These are phyloP conservation scores for Akabosia matsudoensis DNA, from an alignment of 1,140 invertebrate genomes.

Conservation along the genomic window DNA sequence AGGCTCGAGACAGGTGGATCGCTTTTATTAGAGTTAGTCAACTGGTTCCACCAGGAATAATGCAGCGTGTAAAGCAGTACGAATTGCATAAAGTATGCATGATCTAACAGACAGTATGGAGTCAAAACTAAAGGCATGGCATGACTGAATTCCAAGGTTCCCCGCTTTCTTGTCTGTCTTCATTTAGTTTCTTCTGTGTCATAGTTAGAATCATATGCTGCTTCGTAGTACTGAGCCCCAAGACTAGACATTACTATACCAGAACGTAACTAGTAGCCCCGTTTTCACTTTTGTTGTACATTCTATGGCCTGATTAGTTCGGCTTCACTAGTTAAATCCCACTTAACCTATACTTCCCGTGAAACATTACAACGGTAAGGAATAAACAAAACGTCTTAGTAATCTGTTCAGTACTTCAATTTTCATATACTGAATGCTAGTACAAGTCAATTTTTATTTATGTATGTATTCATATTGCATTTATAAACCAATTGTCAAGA, in stretches of 20 bases:
- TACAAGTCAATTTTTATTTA: too few species aligned
- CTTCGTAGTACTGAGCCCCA: not conserved
- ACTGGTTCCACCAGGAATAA: not conserved
- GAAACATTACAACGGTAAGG: too few species aligned
- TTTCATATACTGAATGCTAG: too few species aligned
- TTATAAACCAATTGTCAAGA: too few species aligned
- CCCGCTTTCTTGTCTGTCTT: not conserved
- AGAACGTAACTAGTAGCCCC: too few species aligned
- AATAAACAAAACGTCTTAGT: too few species aligned
- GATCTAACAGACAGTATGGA: not conserved
- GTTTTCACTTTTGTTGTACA: too few species aligned
- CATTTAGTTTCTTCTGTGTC: not conserved
- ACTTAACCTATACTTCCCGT: too few species aligned
- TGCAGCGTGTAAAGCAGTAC: not conserved
- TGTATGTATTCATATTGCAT: too few species aligned
- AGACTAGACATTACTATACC: not conserved
- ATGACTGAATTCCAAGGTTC: slow-evolving; percentile 10
- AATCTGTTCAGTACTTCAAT: too few species aligned
- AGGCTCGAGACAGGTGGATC: not conserved
- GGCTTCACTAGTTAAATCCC: too few species aligned
- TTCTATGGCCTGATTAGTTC: too few species aligned
- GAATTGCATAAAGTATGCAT: not conserved
- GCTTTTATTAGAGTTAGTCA: not conserved
- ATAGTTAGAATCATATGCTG: not conserved
- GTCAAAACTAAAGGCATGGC: not conserved